These are phyloP conservation scores for Amphipyra berbera DNA, from an alignment of 2,888 invertebrate genomes.

Conservation along the genomic window DNA sequence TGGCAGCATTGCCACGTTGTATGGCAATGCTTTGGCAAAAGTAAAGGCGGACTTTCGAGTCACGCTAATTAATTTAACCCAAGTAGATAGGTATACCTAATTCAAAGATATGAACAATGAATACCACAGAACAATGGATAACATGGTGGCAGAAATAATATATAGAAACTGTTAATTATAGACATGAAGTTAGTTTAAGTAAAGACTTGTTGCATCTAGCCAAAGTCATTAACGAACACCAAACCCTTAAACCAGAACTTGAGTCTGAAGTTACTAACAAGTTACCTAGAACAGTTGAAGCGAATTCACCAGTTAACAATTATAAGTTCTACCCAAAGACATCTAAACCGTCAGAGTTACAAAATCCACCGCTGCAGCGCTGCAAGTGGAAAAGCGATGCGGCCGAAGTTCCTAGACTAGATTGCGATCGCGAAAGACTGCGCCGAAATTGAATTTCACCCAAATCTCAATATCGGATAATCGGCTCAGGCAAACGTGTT, in stretches of 20 bases:
- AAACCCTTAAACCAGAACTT: constrained; percentile 24
- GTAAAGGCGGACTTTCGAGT: too few relatives aligned
- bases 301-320: constrained; percentile 33
- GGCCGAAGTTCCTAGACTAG: constrained; percentile 49
- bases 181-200: too few relatives aligned
- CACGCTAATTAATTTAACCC: too few relatives aligned
- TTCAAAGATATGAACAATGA: too few relatives aligned
- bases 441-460: constrained; percentile 77
- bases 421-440: constrained; percentile 73
- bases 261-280: constrained; percentile 34
- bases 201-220: not conserved
- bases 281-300: constrained; percentile 29
- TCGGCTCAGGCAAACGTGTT: constrained; percentile 74
- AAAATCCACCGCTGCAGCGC: constrained; percentile 36
- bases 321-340: constrained; percentile 37
- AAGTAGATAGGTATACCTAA: too few relatives aligned
- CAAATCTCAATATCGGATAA: constrained; percentile 80
- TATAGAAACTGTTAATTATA: too few relatives aligned
- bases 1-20: too few relatives aligned
- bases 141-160: too few relatives aligned
- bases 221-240: constrained; percentile 24
- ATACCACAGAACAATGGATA: too few relatives aligned
- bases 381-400: constrained; percentile 34
- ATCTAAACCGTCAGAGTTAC: constrained; percentile 30
- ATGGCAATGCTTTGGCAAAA: too few relatives aligned